A percentile compares a stretch with the other conserved stretches of the same genome.
Conservation (phyloP, 2,888 invertebrate genomes). For the Melanostoma mellinum region DNA sequence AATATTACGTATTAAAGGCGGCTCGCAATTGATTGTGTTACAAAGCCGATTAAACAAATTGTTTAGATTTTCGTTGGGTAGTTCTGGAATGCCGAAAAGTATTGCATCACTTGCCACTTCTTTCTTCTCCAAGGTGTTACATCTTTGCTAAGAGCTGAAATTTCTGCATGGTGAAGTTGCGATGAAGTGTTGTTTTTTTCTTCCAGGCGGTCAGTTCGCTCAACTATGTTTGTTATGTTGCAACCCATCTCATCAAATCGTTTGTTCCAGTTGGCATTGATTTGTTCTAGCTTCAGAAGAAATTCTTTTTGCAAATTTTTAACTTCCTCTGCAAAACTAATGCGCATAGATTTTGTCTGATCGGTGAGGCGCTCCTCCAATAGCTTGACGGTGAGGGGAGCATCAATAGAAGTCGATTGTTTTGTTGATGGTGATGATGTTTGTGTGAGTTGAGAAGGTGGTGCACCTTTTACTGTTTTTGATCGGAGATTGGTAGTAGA, state of each 20-base stretch:
- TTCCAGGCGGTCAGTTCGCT: neutral
- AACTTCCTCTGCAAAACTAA: neutral
- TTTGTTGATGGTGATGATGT: neutral
- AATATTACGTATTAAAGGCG: too few relatives aligned
- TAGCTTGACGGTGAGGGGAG: slow-evolving; percentile 1
- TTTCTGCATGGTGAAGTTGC: neutral
- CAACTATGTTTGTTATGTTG: neutral
- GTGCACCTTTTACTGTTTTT: slow-evolving; percentile 1
- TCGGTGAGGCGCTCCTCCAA: neutral
- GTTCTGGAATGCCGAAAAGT: neutral
- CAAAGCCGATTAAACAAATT: too few relatives aligned
- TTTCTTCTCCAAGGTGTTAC: neutral
- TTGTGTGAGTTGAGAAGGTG: slow-evolving; percentile 1
- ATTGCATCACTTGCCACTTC: slow-evolving; percentile 3
- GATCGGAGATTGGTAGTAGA: slow-evolving; percentile 2
- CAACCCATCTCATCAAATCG: neutral
- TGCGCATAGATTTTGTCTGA: neutral
- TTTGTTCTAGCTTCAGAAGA: too few relatives aligned
- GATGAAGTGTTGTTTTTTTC: neutral
- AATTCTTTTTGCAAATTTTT: neutral
- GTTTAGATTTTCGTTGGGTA: neutral
- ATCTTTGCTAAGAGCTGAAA: neutral
- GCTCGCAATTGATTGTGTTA: too few relatives aligned
- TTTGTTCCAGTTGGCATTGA: too few relatives aligned
- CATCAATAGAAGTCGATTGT: neutral